phyloP scores from a whole-genome alignment of 2,888 invertebrate genomes.

The Orthosia gracilis region DNA sequence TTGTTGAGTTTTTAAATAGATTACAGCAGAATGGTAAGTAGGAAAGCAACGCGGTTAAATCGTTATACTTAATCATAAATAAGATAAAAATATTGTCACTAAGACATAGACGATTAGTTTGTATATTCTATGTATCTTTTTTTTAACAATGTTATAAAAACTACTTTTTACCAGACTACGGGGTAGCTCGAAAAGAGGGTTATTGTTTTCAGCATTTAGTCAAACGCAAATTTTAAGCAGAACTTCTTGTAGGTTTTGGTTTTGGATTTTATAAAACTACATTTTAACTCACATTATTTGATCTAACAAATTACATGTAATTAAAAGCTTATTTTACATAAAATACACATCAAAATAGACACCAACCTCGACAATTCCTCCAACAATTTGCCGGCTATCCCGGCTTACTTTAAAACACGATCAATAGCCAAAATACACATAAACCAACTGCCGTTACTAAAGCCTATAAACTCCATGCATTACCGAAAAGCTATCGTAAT shows the following conservation, averaged over 20 bases:
- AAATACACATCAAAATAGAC: neutral
- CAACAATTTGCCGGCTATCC: neutral
- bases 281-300: too few relatives aligned
- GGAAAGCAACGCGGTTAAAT: too few relatives aligned
- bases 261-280: too few relatives aligned
- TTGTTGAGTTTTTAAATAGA: neutral
- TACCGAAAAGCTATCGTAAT: conserved; percentile 48
- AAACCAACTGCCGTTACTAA: conserved; percentile 49
- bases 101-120: too few relatives aligned
- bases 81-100: too few relatives aligned
- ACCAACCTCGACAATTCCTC: neutral
- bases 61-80: too few relatives aligned
- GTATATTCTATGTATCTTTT: too few relatives aligned
- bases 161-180: too few relatives aligned
- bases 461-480: conserved; percentile 56
- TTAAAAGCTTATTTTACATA: neutral
- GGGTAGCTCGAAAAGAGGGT: too few relatives aligned
- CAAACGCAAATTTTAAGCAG: neutral
- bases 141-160: too few relatives aligned
- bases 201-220: too few relatives aligned
- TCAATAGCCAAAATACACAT: conserved; percentile 19
- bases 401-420: neutral
- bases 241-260: too few relatives aligned
- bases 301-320: neutral
- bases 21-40: neutral